Base-by-base conservation (phyloP, 2,888 invertebrate genomes). In the Pasiphila rectangulata region DNA sequence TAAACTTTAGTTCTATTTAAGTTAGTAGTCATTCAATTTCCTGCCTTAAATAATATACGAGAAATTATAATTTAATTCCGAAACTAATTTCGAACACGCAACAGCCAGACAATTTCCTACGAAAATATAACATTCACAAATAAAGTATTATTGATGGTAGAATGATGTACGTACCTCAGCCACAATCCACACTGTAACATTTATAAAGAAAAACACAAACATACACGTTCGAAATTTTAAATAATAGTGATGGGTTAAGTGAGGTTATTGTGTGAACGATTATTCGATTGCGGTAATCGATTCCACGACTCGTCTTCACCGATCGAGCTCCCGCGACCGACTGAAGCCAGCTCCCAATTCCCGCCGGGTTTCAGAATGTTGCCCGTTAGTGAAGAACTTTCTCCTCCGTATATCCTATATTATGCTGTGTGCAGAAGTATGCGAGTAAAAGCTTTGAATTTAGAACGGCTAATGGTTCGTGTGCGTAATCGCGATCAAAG, bases 241-340 rank as follows among this genome's bases (percentile, higher is more conserved):
- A 53, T 45, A 48, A 44, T 47, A 43, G 43, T 40, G 34, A 29
- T 47, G 44, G 47, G 55, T 59, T 61, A 50, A 49, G 49, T 63
- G 51, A 69, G 67, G 64, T 63, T 64, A 63, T 64, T 58, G 51
- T 40, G 46, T 51, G 56, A 55, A 56, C 66, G 65, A 60, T 58
- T 59, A 49, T 54, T 56, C 51, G 56, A 44, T 51, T 48, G 45
- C 19, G 34, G 42, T 24, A n/a, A 51, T 40, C 38, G 43, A 21
- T 20, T 19, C 40, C 39, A 25, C 46, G 46, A 38, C 36, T 7
- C 46, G 63, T 49, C 56, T 61, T 30, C 47, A 48, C 56, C 48
- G 63, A 61, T 51, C 66, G 72, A 71, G 75, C 63, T 69, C 67
- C 67, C 72, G 76, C 81, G 81, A 74, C 68, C 72, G 72, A 85